Conservation (phyloP, 2,888 invertebrate genomes). For the Seladonia tumulorum region DNA sequence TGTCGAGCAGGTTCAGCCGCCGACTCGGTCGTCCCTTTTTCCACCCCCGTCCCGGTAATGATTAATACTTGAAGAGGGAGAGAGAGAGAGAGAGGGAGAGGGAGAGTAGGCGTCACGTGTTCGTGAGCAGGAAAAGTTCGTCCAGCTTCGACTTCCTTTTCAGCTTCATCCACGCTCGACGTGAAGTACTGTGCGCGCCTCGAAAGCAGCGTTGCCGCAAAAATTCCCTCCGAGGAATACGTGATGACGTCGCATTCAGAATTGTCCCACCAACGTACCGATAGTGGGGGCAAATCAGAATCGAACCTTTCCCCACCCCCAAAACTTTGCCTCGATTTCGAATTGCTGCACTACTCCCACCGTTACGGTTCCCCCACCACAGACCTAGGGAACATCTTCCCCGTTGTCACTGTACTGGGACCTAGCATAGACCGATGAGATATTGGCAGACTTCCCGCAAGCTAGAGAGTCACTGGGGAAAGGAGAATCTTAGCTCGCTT, state of each 20-base stretch:
- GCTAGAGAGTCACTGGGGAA: too few relatives aligned
- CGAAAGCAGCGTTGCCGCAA: not conserved
- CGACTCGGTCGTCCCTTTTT: conserved; percentile 46
- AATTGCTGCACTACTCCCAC: too few relatives aligned
- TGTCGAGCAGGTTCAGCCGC: conserved; percentile 58
- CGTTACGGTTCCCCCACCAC: too few relatives aligned
- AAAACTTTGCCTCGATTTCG: too few relatives aligned
- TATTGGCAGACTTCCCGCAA: too few relatives aligned
- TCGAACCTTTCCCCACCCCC: too few relatives aligned
- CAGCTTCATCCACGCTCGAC: not conserved
- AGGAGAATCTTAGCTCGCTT: too few relatives aligned
- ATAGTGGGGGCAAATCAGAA: not conserved
- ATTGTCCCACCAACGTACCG: not conserved
- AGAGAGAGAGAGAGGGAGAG: not conserved
- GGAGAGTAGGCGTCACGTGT: not conserved
- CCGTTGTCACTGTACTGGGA: too few relatives aligned
- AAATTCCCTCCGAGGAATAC: not conserved
- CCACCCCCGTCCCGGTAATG: conserved; percentile 23
- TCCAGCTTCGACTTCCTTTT: not conserved
- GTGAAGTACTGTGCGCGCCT: not conserved
- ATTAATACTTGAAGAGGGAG: conserved; percentile 56
- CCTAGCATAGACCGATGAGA: too few relatives aligned
- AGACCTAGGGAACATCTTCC: too few relatives aligned
- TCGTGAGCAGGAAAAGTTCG: not conserved
- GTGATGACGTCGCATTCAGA: not conserved